phyloP scores from a whole-genome alignment of 23 tunicate genomes.

The Diplosoma virens region DNA sequence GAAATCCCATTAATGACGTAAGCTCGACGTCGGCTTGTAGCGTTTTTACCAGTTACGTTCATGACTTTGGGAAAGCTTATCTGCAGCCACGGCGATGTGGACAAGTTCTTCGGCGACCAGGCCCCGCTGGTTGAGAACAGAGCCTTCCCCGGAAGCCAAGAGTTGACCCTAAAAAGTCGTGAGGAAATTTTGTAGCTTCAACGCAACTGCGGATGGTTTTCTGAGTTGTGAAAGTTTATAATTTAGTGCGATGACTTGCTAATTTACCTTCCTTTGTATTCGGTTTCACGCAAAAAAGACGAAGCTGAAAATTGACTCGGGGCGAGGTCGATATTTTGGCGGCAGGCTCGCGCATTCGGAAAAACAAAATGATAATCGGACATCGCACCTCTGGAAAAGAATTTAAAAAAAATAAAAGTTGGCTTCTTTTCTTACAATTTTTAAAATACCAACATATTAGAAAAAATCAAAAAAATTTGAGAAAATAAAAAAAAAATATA shows the following conservation, averaged over 20 bases:
- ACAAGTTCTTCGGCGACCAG: conserved; percentile 72
- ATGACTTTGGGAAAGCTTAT: conserved; percentile 35
- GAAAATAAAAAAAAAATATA: no score
- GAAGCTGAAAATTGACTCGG: conserved; percentile 61
- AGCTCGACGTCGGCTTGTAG: not conserved
- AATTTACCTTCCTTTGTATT: not conserved
- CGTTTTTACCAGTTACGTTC: conserved; percentile 63
- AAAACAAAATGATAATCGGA: conserved; percentile 52
- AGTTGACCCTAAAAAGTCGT: conserved; percentile 2
- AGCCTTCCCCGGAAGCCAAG: conserved; percentile 54
- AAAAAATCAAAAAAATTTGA: no score
- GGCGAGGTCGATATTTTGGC: conserved; percentile 16
- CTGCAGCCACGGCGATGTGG: conserved; percentile 72
- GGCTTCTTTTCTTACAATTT: no score
- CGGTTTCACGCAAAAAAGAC: conserved; percentile 48
- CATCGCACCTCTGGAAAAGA: conserved; percentile 42
- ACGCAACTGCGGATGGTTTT: not conserved
- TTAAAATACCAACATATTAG: no score
- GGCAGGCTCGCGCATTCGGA: conserved; percentile 28
- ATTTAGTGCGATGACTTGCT: not conserved
- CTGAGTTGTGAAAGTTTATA: not conserved
- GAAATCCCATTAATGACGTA: not conserved
- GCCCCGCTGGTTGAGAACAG: conserved; percentile 32
- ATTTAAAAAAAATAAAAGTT: not conserved
- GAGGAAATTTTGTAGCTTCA: not conserved